These are phyloP conservation scores for Poeciliopsis prolifica DNA, from an alignment of 2,113 vertebrate genomes.

Conservation along the genomic window DNA sequence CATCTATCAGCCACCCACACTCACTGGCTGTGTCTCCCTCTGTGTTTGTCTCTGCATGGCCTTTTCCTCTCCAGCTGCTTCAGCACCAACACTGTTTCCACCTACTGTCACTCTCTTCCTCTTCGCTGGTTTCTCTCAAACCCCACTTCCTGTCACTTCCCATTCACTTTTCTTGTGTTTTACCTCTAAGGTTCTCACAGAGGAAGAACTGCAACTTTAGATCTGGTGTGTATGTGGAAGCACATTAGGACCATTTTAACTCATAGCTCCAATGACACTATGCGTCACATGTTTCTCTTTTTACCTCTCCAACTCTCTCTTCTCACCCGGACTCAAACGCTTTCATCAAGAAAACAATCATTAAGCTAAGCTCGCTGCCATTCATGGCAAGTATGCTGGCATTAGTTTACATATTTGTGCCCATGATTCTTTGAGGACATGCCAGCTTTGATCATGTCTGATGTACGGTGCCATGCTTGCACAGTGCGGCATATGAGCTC, in stretches of 20 bases:
- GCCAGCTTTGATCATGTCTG: conserved; percentile 45
- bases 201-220: background rate
- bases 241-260: background rate
- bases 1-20: conserved; percentile 62
- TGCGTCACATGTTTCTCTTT: background rate
- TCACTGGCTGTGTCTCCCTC: conserved; percentile 52
- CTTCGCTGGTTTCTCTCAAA: background rate
- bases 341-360: conserved; percentile 34
- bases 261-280: background rate
- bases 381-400: conserved; percentile 24
- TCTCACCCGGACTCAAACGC: conserved; percentile 15
- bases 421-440: conserved; percentile 30
- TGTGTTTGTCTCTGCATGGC: conserved; percentile 37
- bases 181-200: conserved; percentile 1
- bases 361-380: conserved; percentile 44
- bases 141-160: conserved; percentile 6
- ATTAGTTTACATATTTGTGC: conserved; percentile 17
- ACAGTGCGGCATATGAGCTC: conserved; percentile 22
- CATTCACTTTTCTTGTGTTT: background rate
- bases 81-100: conserved; percentile 3
- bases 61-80: conserved; percentile 44
- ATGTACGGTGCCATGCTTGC: conserved; percentile 32
- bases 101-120: background rate
- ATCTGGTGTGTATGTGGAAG: background rate
- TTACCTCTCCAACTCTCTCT: background rate